Percentiles rank a stretch among this genome's conserved stretches.
phyloP scores from a whole-genome alignment of 2,797 vertebrate species.

The Poecilia picta region DNA sequence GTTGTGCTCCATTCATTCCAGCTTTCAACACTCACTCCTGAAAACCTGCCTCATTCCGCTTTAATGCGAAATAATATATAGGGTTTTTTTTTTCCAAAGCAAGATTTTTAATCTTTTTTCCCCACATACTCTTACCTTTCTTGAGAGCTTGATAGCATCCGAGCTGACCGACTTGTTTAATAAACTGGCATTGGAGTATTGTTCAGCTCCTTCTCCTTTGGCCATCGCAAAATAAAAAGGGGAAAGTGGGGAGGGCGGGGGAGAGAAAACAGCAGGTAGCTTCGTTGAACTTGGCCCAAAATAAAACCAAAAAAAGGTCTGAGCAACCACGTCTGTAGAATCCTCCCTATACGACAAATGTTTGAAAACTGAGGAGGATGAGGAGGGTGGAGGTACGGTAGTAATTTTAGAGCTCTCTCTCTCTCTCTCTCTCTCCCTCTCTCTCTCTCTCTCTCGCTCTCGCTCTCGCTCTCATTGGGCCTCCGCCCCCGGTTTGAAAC shows the following conservation, averaged over 20 bases:
- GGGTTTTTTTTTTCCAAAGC: neutral
- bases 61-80: rapidly evolving
- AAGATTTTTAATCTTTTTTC: neutral
- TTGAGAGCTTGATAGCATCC: slow-evolving; percentile 51
- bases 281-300: neutral
- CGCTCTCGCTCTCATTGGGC: no score
- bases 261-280: neutral
- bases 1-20: slow-evolving; percentile 38
- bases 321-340: neutral
- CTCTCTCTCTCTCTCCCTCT: neutral
- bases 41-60: rapidly evolving
- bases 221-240: slow-evolving; percentile 68
- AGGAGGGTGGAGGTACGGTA: slow-evolving; percentile 15
- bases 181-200: slow-evolving; percentile 78
- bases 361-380: slow-evolving; percentile 32
- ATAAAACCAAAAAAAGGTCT: neutral
- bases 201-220: slow-evolving; percentile 81
- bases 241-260: no score
- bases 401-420: slow-evolving; percentile 33
- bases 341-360: neutral
- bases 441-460: neutral
- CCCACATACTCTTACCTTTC: slow-evolving; percentile 66
- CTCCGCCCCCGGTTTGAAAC: slow-evolving; percentile 19
- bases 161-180: slow-evolving; percentile 66
- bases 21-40: rapidly evolving